These are phyloP conservation scores for Entelurus aequoreus DNA, from an alignment of 2,113 vertebrate species.

Conservation along the genomic window DNA sequence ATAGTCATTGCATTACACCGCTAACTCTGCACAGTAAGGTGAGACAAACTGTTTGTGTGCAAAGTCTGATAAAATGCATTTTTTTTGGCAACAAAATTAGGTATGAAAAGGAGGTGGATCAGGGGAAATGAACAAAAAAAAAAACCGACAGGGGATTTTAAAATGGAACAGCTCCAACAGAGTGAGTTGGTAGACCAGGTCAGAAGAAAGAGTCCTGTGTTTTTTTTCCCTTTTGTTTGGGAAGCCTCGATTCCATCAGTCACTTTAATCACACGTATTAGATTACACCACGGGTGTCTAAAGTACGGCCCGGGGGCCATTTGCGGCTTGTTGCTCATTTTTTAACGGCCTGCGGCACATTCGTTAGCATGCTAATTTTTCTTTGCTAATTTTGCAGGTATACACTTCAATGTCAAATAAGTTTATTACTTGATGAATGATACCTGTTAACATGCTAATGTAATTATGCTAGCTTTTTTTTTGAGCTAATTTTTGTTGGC, in stretches of 20 bases:
- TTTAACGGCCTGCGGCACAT: no score
- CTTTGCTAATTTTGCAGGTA: no score
- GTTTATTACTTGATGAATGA: no score
- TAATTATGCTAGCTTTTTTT: no score
- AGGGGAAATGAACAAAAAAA: background rate
- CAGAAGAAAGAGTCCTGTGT: conserved; percentile 1
- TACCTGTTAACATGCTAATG: no score
- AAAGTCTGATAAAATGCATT: conserved; percentile 23
- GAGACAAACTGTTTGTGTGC: background rate
- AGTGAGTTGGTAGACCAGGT: conserved; percentile 4
- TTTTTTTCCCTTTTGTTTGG: conserved; percentile 16
- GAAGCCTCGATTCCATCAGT: conserved; percentile 12
- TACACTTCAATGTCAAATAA: no score
- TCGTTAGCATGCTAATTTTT: no score
- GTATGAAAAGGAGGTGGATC: background rate
- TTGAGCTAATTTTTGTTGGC: no score
- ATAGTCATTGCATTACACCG: background rate
- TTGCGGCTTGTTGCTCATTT: no score
- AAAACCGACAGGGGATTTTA: background rate
- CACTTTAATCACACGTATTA: background rate
- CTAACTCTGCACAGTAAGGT: background rate
- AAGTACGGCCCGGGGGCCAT: no score
- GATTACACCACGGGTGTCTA: background rate
- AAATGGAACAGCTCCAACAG: conserved; percentile 12
- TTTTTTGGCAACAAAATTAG: conserved; percentile 19